phyloP scores from a whole-genome alignment of 2,888 invertebrate species.

The Trichacis sp. region DNA sequence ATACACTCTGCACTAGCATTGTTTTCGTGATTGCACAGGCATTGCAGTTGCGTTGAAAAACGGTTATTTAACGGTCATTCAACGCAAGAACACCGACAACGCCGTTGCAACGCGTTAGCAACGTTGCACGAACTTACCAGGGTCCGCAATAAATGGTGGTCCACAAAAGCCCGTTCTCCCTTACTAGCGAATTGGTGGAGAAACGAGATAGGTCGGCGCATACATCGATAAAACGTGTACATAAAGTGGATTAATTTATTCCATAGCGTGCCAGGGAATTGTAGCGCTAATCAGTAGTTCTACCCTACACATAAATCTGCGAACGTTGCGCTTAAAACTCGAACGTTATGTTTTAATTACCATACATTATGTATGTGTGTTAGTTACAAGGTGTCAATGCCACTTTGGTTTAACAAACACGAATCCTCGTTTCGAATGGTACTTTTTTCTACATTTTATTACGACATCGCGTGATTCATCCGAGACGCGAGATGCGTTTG shows the following conservation, averaged over 20 bases:
- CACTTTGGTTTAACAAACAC: conserved; percentile 30
- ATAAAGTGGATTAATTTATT: not conserved
- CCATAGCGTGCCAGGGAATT: not conserved
- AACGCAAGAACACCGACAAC: no score
- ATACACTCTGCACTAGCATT: no score
- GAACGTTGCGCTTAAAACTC: not conserved
- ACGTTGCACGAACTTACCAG: no score
- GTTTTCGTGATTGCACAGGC: no score
- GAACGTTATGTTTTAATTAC: conserved; percentile 8
- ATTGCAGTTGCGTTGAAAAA: no score
- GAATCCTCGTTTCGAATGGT: not conserved
- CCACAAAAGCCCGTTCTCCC: no score
- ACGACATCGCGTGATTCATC: not conserved
- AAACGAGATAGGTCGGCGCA: not conserved
- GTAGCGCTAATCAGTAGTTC: not conserved
- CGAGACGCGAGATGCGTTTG: not conserved
- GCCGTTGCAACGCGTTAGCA: no score
- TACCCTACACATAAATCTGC: not conserved
- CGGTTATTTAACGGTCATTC: no score
- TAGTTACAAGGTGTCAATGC: conserved; percentile 35
- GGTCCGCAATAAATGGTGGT: no score
- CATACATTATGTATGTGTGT: conserved; percentile 14
- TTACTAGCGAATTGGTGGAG: not conserved
- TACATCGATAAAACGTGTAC: not conserved
- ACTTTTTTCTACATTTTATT: not conserved